A percentile compares a stretch with the other conserved stretches of the same genome.
phyloP scores from a whole-genome alignment of 2,113 vertebrate species.

The Trinectes maculatus region DNA sequence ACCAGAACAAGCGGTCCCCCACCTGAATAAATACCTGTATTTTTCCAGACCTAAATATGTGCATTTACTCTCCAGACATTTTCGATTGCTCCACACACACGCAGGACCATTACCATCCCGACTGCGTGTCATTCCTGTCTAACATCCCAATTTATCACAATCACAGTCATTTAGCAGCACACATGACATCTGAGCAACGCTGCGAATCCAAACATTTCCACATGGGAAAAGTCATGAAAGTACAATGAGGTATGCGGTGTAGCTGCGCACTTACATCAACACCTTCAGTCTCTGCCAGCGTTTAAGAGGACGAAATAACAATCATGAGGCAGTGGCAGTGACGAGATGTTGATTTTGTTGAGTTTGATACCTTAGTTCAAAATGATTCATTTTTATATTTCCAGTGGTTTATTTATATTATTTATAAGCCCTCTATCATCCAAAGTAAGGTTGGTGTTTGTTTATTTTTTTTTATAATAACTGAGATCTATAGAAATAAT shows the following conservation, averaged over 20 bases:
- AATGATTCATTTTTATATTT: neutral
- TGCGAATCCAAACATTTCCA: conserved; percentile 76
- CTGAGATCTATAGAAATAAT: neutral
- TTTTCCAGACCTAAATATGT: conserved; percentile 82
- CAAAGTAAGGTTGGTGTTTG: neutral
- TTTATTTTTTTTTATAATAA: neutral
- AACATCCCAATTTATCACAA: conserved; percentile 82
- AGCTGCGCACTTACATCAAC: conserved; percentile 44
- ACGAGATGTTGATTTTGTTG: conserved; percentile 30
- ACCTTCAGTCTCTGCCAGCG: conserved; percentile 26
- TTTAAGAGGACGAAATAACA: conserved; percentile 53
- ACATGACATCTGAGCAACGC: conserved; percentile 72
- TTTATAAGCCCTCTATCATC: neutral
- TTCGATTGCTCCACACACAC: conserved; percentile 75
- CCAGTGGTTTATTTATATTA: neutral
- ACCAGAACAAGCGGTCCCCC: conserved; percentile 57
- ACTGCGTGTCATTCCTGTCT: conserved; percentile 77
- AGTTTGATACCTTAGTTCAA: too few species aligned
- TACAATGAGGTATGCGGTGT: conserved; percentile 66
- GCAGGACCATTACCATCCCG: conserved; percentile 74
- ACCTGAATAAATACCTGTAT: conserved; percentile 86
- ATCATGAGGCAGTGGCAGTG: conserved; percentile 22
- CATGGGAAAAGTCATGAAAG: conserved; percentile 75
- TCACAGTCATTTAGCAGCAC: conserved; percentile 71
- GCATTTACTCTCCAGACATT: conserved; percentile 80